phyloP scores from a whole-genome alignment of 2,113 vertebrate genomes.

The Coturnix japonica region DNA sequence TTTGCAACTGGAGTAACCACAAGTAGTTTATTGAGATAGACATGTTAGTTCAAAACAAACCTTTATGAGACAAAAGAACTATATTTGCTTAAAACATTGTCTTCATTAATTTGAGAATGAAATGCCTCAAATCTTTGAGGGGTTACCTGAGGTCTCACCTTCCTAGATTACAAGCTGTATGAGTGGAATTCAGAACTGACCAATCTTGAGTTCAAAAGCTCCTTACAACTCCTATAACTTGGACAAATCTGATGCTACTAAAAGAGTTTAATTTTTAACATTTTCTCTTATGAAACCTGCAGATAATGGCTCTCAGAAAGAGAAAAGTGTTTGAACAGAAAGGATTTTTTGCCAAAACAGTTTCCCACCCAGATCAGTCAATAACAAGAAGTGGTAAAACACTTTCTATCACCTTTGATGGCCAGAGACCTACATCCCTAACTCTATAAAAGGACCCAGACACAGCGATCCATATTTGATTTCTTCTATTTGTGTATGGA shows the following conservation, averaged over 20 bases:
- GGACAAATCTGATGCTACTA: neutral
- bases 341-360: neutral
- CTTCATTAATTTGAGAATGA: neutral
- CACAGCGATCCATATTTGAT: neutral
- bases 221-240: neutral
- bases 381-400: neutral
- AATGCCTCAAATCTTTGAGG: neutral
- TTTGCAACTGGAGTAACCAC: neutral
- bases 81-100: neutral
- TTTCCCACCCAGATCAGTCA: neutral
- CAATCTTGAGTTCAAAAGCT: neutral
- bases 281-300: neutral
- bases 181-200: fast-evolving
- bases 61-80: neutral
- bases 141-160: neutral
- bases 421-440: neutral
- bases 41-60: neutral
- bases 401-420: neutral
- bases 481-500: neutral
- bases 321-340: neutral
- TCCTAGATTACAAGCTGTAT: neutral
- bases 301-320: neutral
- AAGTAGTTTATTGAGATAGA: neutral
- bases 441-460: neutral
- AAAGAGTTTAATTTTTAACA: neutral